phyloP scores from a whole-genome alignment of 2,797 vertebrate species.

The Rhinophrynus dorsalis region DNA sequence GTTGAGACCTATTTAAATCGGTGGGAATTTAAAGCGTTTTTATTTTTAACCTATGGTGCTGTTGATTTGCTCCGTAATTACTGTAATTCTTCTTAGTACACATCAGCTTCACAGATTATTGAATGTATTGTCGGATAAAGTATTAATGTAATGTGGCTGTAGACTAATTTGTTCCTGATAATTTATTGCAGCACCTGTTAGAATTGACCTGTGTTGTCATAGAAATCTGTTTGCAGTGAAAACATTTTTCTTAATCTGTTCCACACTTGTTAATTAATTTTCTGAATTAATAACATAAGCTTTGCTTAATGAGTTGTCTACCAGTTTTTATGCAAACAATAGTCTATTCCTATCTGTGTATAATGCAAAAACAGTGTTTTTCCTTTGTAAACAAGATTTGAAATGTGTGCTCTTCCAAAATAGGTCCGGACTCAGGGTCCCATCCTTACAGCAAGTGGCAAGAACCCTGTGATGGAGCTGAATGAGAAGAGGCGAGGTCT shows the following conservation, averaged over 20 bases:
- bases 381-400: too few species aligned
- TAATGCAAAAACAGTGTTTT: neutral
- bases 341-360: neutral
- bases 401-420: too few species aligned
- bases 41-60: too few species aligned
- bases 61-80: too few species aligned
- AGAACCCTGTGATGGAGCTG: constrained; percentile 98
- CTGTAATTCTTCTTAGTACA: too few species aligned
- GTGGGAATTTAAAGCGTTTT: too few species aligned
- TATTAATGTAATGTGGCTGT: too few species aligned
- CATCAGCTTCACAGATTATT: too few species aligned
- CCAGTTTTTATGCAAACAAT: neutral
- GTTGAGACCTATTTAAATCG: too few species aligned
- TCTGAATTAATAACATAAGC: neutral
- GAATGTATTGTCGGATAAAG: too few species aligned
- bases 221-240: neutral
- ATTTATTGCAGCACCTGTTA: constrained; percentile 4
- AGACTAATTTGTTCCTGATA: neutral
- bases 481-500: constrained; percentile 97
- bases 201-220: neutral
- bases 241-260: neutral
- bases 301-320: neutral
- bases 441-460: constrained; percentile 96
- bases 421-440: constrained; percentile 99
- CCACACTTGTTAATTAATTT: neutral